Percentiles rank a stretch among this genome's conserved stretches.
Evolutionary conservation across 1,140 invertebrate genomes (phyloP).

Genomic region (Drosophila bipectinata): DNA sequence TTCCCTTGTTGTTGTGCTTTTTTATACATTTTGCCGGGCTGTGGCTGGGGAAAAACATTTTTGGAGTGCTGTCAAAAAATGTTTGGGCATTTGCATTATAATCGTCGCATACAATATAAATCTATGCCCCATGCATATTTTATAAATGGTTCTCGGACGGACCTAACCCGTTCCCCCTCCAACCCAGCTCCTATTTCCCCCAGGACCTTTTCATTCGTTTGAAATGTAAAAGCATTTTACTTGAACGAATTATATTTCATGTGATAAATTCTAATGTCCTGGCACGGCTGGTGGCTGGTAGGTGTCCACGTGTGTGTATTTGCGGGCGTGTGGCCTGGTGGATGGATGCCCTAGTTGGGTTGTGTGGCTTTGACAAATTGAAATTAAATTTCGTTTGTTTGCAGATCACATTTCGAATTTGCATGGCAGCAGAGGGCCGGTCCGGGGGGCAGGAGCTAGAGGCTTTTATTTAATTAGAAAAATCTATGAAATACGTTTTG

Average conservation of each 20-base stretch:
- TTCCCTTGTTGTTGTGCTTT: constrained; percentile 20
- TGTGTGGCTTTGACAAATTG: constrained; percentile 67
- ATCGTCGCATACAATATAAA: constrained; percentile 72
- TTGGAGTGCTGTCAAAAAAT: constrained; percentile 71
- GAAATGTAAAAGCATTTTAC: constrained; percentile 54
- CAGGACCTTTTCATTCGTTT: constrained; percentile 11
- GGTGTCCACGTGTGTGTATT: constrained; percentile 25
- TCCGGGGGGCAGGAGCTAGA: background rate
- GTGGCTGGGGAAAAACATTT: constrained; percentile 34
- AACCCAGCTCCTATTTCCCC: constrained; percentile 16
- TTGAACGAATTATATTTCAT: constrained; percentile 63
- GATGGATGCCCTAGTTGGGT: constrained; percentile 6
- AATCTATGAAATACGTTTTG: constrained; percentile 45
- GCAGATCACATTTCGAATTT: constrained; percentile 56
- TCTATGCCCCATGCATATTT: constrained; percentile 73
- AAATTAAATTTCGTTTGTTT: constrained; percentile 58
- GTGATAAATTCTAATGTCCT: constrained; percentile 69
- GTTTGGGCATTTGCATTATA: constrained; percentile 76
- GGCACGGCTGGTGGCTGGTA: constrained; percentile 20
- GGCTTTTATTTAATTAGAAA: constrained; percentile 57
- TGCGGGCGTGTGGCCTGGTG: background rate
- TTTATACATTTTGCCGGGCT: constrained; percentile 7
- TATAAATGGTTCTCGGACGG: constrained; percentile 38
- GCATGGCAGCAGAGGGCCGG: constrained; percentile 15
- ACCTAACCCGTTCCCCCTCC: constrained; percentile 10